A percentile compares a stretch with the other conserved stretches of the same genome.
Conservation (phyloP, 2,113 vertebrate species). For the Turnix velox region DNA sequence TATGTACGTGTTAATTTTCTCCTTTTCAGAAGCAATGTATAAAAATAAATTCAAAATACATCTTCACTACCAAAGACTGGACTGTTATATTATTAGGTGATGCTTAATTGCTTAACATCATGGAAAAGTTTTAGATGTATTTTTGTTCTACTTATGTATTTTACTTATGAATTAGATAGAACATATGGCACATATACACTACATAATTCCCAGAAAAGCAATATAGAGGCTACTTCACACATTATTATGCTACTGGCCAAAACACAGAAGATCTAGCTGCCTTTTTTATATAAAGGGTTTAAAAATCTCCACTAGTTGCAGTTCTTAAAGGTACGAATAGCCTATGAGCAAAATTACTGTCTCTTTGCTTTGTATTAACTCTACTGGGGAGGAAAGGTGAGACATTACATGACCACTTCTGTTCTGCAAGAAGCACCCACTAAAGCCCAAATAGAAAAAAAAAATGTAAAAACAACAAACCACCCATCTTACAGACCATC, state of each 20-base stretch:
- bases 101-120: not conserved
- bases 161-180: not conserved
- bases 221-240: not conserved
- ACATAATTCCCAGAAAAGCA: not conserved
- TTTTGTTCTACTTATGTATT: not conserved
- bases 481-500: not conserved
- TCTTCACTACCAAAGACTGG: not conserved
- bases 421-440: not conserved
- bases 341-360: not conserved
- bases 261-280: not conserved
- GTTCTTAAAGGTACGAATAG: not conserved
- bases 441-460: not conserved
- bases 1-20: not conserved
- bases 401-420: not conserved
- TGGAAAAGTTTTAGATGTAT: not conserved
- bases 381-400: not conserved
- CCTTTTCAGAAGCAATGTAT: not conserved
- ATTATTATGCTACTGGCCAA: not conserved
- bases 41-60: not conserved
- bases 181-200: not conserved
- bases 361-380: not conserved
- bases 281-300: not conserved
- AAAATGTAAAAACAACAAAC: not conserved
- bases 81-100: not conserved
- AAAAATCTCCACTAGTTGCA: not conserved